Conservation (phyloP, 2,113 vertebrate genomes). For the Martes martes region DNA sequence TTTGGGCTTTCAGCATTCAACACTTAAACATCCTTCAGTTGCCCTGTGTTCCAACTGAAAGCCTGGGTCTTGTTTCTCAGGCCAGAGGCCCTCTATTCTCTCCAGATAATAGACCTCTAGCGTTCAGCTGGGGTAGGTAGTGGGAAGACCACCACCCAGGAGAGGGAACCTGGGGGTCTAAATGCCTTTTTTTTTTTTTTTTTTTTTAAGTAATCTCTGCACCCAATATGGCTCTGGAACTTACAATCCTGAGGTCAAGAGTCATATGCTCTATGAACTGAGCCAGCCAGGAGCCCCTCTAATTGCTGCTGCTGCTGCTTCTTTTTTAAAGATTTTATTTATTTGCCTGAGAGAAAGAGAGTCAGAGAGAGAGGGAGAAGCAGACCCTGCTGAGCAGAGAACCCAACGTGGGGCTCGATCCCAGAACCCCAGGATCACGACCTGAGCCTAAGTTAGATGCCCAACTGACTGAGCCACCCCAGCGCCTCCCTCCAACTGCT, state of each 20-base stretch:
- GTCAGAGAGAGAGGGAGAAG: neutral
- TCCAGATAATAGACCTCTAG: neutral
- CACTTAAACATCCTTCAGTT: neutral
- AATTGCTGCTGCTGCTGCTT: neutral
- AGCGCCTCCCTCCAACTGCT: neutral
- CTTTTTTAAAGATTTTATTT: neutral
- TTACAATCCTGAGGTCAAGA: neutral
- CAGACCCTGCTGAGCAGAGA: neutral
- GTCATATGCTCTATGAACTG: neutral
- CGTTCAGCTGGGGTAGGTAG: neutral
- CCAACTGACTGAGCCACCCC: neutral
- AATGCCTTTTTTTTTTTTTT: neutral
- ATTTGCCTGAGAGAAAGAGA: neutral
- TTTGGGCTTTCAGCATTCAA: neutral
- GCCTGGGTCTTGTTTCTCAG: neutral
- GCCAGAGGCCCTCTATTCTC: neutral
- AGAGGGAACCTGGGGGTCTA: neutral
- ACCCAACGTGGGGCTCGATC: rapidly evolving
- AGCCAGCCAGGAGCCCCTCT: neutral
- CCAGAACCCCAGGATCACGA: neutral
- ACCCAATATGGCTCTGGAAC: neutral
- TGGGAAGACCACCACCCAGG: neutral
- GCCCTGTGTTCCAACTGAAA: neutral
- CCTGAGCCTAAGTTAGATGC: neutral
- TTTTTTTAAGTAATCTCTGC: neutral